Evolutionary conservation across 2,888 invertebrate genomes (phyloP).

Genomic region (Ferrisia virgata): DNA sequence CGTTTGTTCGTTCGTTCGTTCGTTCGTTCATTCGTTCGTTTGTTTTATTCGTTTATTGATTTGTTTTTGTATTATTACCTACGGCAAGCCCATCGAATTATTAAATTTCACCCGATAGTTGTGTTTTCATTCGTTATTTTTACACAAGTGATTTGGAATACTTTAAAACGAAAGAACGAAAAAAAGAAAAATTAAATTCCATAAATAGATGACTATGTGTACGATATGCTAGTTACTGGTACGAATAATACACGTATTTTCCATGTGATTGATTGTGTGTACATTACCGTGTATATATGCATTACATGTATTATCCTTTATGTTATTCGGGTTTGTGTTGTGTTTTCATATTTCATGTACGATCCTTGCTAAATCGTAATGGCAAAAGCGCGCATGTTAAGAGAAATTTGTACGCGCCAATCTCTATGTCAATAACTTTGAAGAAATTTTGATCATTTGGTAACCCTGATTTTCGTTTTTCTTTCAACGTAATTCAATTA

Average conservation of each 20-base stretch:
- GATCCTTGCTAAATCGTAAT: background rate
- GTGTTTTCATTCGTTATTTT: background rate
- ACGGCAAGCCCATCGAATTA: background rate
- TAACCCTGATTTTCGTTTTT: background rate
- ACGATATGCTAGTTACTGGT: background rate
- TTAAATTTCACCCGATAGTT: background rate
- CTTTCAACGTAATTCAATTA: background rate
- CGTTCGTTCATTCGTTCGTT: background rate
- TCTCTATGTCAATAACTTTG: background rate
- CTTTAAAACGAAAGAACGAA: background rate
- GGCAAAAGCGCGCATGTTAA: background rate
- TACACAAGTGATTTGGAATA: background rate
- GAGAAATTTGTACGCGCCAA: background rate
- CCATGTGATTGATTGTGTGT: background rate
- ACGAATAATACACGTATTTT: background rate
- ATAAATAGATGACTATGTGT: too few species aligned
- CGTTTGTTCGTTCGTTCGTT: background rate
- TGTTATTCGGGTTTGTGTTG: background rate
- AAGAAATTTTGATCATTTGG: background rate
- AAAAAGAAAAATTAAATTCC: too few species aligned
- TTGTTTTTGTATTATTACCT: background rate
- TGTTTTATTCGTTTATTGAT: too few species aligned
- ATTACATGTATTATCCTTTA: too few species aligned
- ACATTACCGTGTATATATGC: background rate
- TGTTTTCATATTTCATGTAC: background rate